Base-by-base conservation (phyloP, 64 coral and sea anemone species). In the Porites australiensis region DNA sequence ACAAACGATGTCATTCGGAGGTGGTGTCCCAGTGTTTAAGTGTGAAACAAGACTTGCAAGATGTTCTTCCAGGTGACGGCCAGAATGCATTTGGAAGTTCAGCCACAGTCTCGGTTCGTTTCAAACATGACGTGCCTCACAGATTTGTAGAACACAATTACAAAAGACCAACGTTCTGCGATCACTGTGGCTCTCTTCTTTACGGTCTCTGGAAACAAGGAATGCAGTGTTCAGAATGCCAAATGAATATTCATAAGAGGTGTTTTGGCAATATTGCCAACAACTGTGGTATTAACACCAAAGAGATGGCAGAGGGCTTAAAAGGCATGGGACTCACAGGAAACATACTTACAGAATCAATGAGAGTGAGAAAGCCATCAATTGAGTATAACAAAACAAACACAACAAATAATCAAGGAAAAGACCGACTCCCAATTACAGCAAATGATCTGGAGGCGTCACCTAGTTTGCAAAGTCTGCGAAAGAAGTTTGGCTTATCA, bases 131-230 rank as follows among this genome's bases (percentile, higher is more conserved):
- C 79, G 91, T 99, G 13, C 94, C 98, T 46, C 98, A 99, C 60
- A 92, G 77, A 86, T 99, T 99, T 85, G 72, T 58, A 63, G 92
- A 86, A 70, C 91, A 96, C 15, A 91, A 66, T 51, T 99, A 99
- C 71, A 96, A 72, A 52, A 60, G 94, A 62, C 98, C 98, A 45
- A 99, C 98, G 13, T 99, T 99, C 71, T 99, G 98, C 89, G 94
- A 99, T 49, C 98, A 96, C 21, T 99, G 98, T 94, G 98, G 98
- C 3, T 99, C 98, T 9, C 77, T 99, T 73, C 77, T 99, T 13
- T 99, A 99, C 92, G 98, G 98, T 7, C 46, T 99, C 5, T 52
- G 91, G 15, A 74, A 91, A 74, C 98, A 99, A 67, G 98, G 98
- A n/a, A 90, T 99, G 62, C 94, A 99, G 44, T 99, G 98, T 88